Evolutionary conservation across 2,888 invertebrate genomes (phyloP).

Genomic region (Phalera bucephala): DNA sequence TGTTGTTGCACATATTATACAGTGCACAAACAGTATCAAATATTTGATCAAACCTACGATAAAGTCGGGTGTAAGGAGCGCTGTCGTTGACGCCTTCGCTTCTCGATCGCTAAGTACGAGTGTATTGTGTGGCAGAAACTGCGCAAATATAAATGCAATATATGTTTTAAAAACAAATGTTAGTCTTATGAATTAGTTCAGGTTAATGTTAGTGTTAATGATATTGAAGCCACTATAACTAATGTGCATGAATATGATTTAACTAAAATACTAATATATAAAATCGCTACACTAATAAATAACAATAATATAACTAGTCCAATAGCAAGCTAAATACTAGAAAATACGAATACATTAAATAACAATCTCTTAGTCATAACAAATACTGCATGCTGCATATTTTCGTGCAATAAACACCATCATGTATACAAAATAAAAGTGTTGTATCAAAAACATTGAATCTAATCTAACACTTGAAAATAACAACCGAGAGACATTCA

Average conservation of each 20-base stretch:
- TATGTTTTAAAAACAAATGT: constrained; percentile 36
- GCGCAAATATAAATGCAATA: constrained; percentile 65
- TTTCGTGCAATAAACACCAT: constrained; percentile 27
- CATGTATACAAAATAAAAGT: constrained; percentile 26
- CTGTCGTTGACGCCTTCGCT: constrained; percentile 61
- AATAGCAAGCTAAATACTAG: constrained; percentile 7
- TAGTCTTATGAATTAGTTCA: constrained; percentile 32
- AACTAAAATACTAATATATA: constrained; percentile 3
- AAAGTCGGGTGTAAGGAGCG: constrained; percentile 67
- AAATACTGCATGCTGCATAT: constrained; percentile 12
- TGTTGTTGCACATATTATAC: constrained; percentile 50
- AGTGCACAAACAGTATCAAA: constrained; percentile 60
- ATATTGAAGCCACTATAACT: constrained; percentile 16
- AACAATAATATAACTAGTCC: constrained; percentile 5
- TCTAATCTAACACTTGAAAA: constrained; percentile 33
- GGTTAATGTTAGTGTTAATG: constrained; percentile 15
- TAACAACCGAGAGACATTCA: constrained; percentile 35
- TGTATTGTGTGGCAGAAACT: constrained; percentile 79
- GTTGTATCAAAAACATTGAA: constrained; percentile 28
- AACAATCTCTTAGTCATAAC: constrained; percentile 5
- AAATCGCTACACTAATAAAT: constrained; percentile 3
- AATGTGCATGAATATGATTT: constrained; percentile 22
- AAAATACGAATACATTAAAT: constrained; percentile 10
- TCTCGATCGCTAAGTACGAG: constrained; percentile 78
- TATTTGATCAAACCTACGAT: constrained; percentile 64